These are phyloP conservation scores for Eurytoma adleriae DNA, from an alignment of 2,888 invertebrate species.

Conservation along the genomic window DNA sequence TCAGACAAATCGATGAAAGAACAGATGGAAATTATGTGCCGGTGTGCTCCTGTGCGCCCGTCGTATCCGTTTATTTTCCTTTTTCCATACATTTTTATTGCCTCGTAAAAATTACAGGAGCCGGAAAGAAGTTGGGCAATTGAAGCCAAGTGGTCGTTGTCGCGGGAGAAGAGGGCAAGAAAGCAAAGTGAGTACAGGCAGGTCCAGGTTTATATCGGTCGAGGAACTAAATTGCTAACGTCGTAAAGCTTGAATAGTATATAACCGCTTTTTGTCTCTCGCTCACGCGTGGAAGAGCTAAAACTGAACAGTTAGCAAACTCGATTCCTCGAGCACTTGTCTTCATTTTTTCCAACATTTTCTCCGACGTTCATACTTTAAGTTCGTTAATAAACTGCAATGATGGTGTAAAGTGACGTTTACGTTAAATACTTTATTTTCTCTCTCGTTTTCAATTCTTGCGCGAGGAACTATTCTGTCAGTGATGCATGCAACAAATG, in stretches of 20 bases:
- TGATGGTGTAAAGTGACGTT: no score
- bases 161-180: background rate
- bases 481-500: no score
- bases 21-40: conserved; percentile 41
- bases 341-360: background rate
- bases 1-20: conserved; percentile 40
- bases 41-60: background rate
- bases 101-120: conserved; percentile 26
- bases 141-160: background rate
- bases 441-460: no score
- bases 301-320: background rate
- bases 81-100: background rate
- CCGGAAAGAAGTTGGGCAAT: conserved; percentile 3
- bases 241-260: conserved; percentile 2
- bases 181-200: background rate
- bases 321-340: background rate
- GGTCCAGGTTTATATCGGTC: no score
- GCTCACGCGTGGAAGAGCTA: background rate
- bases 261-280: background rate
- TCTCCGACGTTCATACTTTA: background rate
- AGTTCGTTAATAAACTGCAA: background rate
- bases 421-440: no score
- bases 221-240: background rate
- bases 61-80: background rate
- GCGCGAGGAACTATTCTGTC: no score